Base-by-base conservation (phyloP, 2,888 invertebrate genomes). In the Lasiommata megera region DNA sequence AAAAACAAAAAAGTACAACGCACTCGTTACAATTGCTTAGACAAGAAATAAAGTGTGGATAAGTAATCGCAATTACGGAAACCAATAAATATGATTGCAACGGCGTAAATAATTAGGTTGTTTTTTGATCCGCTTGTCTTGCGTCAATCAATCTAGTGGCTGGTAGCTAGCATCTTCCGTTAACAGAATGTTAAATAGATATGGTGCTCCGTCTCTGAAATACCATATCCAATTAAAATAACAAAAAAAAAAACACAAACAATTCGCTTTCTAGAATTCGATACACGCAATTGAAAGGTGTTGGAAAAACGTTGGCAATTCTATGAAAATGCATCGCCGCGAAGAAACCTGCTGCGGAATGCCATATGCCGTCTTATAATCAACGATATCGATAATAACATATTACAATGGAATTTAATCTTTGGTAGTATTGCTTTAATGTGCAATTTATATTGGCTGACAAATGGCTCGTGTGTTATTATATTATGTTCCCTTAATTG, bases 261-360 rank as follows among this genome's bases (percentile, higher is more conserved):
- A 65, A 63, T 82, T 82, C 79, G 79, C 88, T 88, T 85, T 89
- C 88, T 89, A 89, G 88, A 87, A 89, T 88, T 87, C 83, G 73
- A 85, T 76, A 76, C 82, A 87, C 85, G 86, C 87, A 80, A 82
- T 87, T 85, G 87, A 83, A 79, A 88, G 89, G 89, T 89, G 89
- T 86, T 74, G 86, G 89, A 89, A 90, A 90, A 90, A 89, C 87
- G 80, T 76, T 75, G 73, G 79, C 82, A 76, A 87, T 88, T 84
- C 89, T 80, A 88, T 90, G 88, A 88, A 90, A 90, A 90, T 89
- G 84, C 82, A 88, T 80, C 69, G 74, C 67, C 65, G 71, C 77
- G 77, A 85, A 89, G 88, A 89, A 88, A 88, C 89, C 82, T 72
- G 84, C 78, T 71, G 63, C 63, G 82, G 86, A 86, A 88, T 88